These are phyloP conservation scores for Sclerurus mexicanus DNA, from an alignment of 2,113 vertebrate species.

Conservation along the genomic window DNA sequence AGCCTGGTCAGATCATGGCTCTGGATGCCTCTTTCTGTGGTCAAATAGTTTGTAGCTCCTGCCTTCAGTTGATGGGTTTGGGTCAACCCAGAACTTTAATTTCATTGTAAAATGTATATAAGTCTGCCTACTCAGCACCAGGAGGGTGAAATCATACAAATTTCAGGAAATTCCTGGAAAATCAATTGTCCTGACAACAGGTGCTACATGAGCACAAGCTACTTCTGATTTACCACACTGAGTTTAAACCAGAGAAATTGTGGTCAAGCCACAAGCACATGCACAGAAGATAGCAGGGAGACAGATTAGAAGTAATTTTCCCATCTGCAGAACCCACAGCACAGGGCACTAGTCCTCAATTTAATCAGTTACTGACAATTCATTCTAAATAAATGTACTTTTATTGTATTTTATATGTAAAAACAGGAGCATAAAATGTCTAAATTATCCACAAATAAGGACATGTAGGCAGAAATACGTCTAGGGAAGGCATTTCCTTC, in stretches of 20 bases:
- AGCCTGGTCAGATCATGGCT: neutral
- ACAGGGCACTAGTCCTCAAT: neutral
- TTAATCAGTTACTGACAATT: neutral
- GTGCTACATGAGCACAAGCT: neutral
- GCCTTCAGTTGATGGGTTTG: neutral
- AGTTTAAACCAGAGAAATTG: neutral
- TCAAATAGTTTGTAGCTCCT: neutral
- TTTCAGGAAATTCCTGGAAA: constrained; percentile 50
- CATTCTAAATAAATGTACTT: neutral
- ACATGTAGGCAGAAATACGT: neutral
- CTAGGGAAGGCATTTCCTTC: neutral
- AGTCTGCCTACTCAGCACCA: neutral
- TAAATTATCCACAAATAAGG: neutral
- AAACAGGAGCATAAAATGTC: neutral
- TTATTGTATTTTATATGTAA: neutral
- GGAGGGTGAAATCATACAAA: neutral
- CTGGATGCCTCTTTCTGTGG: neutral
- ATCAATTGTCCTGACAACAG: constrained; percentile 37
- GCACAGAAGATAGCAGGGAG: neutral
- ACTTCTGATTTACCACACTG: constrained; percentile 1
- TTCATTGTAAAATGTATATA: constrained; percentile 2
- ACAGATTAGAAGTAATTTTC: neutral
- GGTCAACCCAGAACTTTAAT: neutral
- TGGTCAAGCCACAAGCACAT: neutral
- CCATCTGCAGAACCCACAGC: neutral